These are phyloP conservation scores for Phoxinus dragarum DNA, from an alignment of 2,797 vertebrate species.

Conservation along the genomic window DNA sequence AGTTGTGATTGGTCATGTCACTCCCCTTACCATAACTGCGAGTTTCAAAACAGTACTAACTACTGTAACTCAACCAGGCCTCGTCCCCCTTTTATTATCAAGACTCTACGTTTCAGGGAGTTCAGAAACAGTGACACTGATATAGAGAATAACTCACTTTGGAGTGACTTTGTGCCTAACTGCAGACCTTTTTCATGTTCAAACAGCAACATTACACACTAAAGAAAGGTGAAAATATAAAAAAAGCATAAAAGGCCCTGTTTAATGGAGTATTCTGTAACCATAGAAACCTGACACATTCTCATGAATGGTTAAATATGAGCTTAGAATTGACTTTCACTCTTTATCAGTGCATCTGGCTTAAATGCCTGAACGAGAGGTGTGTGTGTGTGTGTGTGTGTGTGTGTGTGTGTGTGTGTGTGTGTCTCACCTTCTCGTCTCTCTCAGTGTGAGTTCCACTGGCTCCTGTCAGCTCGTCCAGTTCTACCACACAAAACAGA, in stretches of 20 bases:
- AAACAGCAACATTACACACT: too few species aligned
- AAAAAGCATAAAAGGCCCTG: neutral
- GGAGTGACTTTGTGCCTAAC: too few species aligned
- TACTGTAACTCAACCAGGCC: too few species aligned
- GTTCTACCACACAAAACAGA: conserved; percentile 51
- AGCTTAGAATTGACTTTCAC: conserved; percentile 10
- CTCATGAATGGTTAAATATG: neutral
- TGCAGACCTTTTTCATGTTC: neutral
- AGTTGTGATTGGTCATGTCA: neutral
- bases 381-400: conserved; percentile 21
- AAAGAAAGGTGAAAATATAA: too few species aligned
- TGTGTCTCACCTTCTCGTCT: conserved; percentile 84
- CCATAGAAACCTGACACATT: neutral
- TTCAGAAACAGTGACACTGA: too few species aligned
- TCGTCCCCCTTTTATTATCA: too few species aligned
- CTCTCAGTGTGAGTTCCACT: conserved; percentile 82
- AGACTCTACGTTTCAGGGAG: too few species aligned
- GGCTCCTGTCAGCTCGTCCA: conserved; percentile 72
- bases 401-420: conserved; percentile 23
- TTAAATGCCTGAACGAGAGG: conserved; percentile 17
- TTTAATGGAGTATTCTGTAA: neutral
- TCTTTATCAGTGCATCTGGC: conserved; percentile 26
- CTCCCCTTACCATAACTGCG: neutral
- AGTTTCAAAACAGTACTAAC: too few species aligned
- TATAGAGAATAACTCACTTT: too few species aligned